These are phyloP conservation scores for Drosophila yooni DNA, from an alignment of 2,888 invertebrate species.

Conservation along the genomic window DNA sequence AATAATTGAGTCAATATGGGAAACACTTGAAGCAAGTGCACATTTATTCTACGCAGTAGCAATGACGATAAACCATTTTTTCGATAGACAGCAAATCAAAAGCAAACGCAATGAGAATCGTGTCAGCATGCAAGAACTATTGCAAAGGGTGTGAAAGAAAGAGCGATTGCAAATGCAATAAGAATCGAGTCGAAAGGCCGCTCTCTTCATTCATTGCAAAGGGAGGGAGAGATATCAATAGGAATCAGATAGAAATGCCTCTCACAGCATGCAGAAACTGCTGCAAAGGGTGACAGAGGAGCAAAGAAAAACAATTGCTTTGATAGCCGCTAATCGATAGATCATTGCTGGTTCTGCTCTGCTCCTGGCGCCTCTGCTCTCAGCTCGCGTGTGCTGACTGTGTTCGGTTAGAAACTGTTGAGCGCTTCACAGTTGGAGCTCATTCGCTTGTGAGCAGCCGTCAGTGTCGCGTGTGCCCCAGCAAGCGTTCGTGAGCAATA, in stretches of 20 bases:
- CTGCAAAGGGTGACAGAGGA: not conserved
- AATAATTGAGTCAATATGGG: constrained; percentile 33
- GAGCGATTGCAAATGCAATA: constrained; percentile 6
- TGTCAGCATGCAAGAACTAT: not conserved
- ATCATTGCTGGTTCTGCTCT: constrained; percentile 6
- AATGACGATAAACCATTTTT: constrained; percentile 19
- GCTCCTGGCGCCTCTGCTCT: constrained; percentile 1
- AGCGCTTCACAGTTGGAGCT: constrained; percentile 43
- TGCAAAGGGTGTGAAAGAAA: constrained; percentile 18
- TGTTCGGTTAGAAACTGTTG: constrained; percentile 43
- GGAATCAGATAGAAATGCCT: not conserved
- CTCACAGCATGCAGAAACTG: not conserved
- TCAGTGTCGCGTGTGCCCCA: constrained; percentile 80
- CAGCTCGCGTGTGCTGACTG: constrained; percentile 8
- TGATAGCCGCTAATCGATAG: not conserved
- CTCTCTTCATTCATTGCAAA: constrained; percentile 1
- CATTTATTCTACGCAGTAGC: constrained; percentile 50
- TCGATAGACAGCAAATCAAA: constrained; percentile 25
- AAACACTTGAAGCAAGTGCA: constrained; percentile 30
- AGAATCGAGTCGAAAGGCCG: not conserved
- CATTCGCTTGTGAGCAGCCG: constrained; percentile 81
- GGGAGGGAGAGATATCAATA: not conserved
- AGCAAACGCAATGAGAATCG: constrained; percentile 15
- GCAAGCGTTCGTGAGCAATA: constrained; percentile 40
- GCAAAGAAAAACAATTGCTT: not conserved